These are phyloP conservation scores for Kryptolebias marmoratus DNA, from an alignment of 2,113 vertebrate species.

Conservation along the genomic window DNA sequence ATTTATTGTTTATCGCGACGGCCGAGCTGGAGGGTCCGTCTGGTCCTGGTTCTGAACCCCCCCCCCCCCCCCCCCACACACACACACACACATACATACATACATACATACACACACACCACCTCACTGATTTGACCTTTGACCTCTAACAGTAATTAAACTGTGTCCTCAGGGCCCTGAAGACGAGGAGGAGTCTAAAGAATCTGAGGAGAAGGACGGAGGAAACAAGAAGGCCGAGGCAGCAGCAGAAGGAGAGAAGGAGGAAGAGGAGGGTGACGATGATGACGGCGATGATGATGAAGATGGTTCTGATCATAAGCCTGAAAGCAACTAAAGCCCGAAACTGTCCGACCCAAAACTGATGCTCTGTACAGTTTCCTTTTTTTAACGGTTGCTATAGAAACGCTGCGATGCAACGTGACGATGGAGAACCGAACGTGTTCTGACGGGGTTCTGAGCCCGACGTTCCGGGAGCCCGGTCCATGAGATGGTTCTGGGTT, in stretches of 20 bases:
- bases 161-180: conserved; percentile 30
- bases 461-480: too few species aligned
- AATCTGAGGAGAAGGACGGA: conserved; percentile 14
- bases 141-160: neutral
- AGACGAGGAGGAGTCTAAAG: conserved; percentile 53
- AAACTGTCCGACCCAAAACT: neutral
- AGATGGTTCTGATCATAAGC: neutral
- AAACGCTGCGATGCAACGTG: neutral
- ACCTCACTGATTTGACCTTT: too few species aligned
- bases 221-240: conserved; percentile 10
- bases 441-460: too few species aligned
- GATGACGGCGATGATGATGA: neutral
- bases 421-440: too few species aligned
- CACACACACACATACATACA: too few species aligned
- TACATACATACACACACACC: too few species aligned
- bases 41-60: too few species aligned
- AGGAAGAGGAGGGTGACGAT: neutral
- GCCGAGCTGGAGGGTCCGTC: too few species aligned
- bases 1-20: too few species aligned
- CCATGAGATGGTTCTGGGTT: too few species aligned
- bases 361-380: conserved; percentile 15
- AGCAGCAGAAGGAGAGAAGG: neutral
- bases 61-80: too few species aligned
- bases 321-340: too few species aligned
- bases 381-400: neutral